Evolutionary conservation across 2,888 invertebrate species (phyloP), one percentile per base, ranked within the genome.

Genomic region (Cactoblastis cactorum): DNA sequence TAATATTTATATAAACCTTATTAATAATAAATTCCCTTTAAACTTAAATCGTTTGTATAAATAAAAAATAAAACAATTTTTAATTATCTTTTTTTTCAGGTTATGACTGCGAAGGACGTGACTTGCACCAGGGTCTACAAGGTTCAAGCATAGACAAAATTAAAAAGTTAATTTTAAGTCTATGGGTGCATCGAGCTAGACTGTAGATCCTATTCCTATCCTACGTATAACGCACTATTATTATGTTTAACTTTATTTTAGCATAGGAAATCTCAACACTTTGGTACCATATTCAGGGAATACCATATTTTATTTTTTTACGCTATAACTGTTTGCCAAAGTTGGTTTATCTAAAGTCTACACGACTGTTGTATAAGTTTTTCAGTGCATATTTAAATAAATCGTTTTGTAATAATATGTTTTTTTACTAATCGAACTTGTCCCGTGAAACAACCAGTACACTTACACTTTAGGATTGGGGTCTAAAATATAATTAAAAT

Each of bases 121-220:
- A 93, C 92, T 55, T 94, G 94, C 86, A 94, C 94, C 69, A 88
- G 95, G 70, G 80, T 93, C 59, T 95, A 95, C 92, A 94, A 94
- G 74, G 85, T 89, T 61, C 37, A 37, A 17, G 5, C 37, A 37
- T 37, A 37, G 17, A 37, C 37, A 17, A 9, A 6, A 28, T 28
- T 9, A 28, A 17, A 37, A 17, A 37, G 8, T 6, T 6, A 17
- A 17, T 17, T 17, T 37, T 28, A 28, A 28, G 17, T 37, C 37
- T 17, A 37, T 37, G 37, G 74, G 85, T 89, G 62, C 90, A 92
- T 70, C 92, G 92, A 89, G 53, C 15, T 81, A 86, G 84, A 84
- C 85, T 86, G 85, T 12, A 45, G 22, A 71, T 68, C 71, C 67
- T 57, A 52, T 54, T 37, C 63, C 53, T 65, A 55, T 68, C 71